Evolutionary conservation across 2,113 vertebrate species (phyloP).

Genomic region (Notechis scutatus): DNA sequence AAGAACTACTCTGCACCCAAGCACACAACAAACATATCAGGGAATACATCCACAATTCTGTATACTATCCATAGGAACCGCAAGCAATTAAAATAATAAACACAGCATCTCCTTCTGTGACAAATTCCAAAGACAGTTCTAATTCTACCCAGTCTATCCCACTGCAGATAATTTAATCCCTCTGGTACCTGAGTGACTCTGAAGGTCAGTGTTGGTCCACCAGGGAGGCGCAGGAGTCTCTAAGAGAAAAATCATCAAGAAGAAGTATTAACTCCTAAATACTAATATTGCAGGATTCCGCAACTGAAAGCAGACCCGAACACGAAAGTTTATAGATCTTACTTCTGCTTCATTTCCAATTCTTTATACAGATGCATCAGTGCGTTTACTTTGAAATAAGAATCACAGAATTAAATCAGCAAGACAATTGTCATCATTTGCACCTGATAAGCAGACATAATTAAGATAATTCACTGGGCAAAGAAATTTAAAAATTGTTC

Average conservation of each 20-base stretch:
- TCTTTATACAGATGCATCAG: constrained; percentile 52
- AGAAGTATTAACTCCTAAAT: fast-evolving
- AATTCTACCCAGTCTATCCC: not conserved
- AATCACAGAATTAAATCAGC: constrained; percentile 41
- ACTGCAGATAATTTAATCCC: not conserved
- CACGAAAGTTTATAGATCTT: not conserved
- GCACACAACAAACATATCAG: not conserved
- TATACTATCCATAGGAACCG: not conserved
- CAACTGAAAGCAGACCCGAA: not conserved
- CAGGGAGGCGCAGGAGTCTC: constrained; percentile 86
- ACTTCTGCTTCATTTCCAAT: not conserved
- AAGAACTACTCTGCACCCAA: not conserved
- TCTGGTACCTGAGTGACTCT: constrained; percentile 76
- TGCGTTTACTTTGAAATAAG: constrained; percentile 69
- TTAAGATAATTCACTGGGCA: not conserved
- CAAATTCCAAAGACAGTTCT: not conserved
- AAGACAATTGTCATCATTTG: constrained; percentile 28
- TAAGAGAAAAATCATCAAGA: constrained; percentile 24
- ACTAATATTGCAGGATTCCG: fast-evolving
- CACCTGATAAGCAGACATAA: not conserved
- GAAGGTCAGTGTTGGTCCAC: constrained; percentile 86
- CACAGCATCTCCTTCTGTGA: not conserved
- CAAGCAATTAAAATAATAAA: not conserved
- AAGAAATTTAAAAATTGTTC: not conserved
- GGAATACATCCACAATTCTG: not conserved